These are phyloP conservation scores for Auanema sp. DNA, from an alignment of 2,888 invertebrate species.

Conservation along the genomic window DNA sequence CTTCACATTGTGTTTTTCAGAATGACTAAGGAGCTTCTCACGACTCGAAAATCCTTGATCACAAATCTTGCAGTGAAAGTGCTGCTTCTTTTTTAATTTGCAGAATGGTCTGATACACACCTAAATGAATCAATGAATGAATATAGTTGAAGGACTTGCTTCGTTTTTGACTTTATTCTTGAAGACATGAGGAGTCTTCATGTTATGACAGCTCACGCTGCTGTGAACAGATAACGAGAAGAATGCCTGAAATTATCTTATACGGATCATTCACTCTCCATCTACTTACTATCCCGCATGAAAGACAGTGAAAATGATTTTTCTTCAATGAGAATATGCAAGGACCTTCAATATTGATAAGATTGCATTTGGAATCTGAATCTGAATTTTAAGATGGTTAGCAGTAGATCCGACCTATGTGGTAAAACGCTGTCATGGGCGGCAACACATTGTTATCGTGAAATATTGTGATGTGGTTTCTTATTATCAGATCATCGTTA, in stretches of 20 bases:
- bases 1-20: constrained; percentile 13
- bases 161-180: no score
- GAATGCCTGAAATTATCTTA: not conserved
- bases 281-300: constrained; percentile 20
- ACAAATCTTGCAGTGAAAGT: constrained; percentile 45
- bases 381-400: not conserved
- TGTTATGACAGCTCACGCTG: no score
- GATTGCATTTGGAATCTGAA: constrained; percentile 4
- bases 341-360: not conserved
- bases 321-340: constrained; percentile 14
- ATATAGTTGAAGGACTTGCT: no score
- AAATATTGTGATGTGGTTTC: constrained; percentile 33
- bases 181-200: no score
- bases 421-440: constrained; percentile 8
- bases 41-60: constrained; percentile 43
- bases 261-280: no score
- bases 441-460: constrained; percentile 18
- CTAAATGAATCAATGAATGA: constrained; percentile 10
- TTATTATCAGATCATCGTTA: constrained; percentile 33
- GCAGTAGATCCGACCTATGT: constrained; percentile 6
- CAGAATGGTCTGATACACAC: constrained; percentile 45
- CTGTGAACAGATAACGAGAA: no score
- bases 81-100: constrained; percentile 46
- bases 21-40: constrained; percentile 27
- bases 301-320: constrained; percentile 38